These are phyloP conservation scores for Galaxea fascicularis DNA, from an alignment of 92 coral and sea anemone species.

Conservation along the genomic window DNA sequence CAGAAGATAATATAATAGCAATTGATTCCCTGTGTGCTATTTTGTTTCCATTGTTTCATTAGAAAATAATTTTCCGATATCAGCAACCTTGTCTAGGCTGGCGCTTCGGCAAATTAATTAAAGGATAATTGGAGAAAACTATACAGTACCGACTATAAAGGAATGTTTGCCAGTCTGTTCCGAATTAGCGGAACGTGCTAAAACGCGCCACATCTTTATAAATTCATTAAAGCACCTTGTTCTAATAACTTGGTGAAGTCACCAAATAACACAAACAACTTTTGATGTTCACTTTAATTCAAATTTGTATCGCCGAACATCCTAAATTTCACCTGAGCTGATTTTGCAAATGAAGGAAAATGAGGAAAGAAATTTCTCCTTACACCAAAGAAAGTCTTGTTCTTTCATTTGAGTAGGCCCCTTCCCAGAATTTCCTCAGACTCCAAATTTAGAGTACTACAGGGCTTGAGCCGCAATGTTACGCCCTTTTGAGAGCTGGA, in stretches of 20 bases:
- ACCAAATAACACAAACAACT: neutral
- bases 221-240: neutral
- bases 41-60: neutral
- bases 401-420: no score
- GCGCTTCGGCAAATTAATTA: slow-evolving; percentile 33
- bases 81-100: neutral
- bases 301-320: no score
- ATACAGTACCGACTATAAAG: slow-evolving; percentile 8
- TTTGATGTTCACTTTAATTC: no score
- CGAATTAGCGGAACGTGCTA: neutral
- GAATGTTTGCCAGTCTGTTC: slow-evolving; percentile 9
- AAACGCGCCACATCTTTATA: slow-evolving; percentile 16
- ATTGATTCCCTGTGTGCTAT: neutral
- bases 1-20: neutral
- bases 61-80: slow-evolving; percentile 3
- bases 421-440: no score
- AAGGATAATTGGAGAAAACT: slow-evolving; percentile 36
- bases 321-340: no score
- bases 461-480: no score
- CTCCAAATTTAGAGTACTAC: no score
- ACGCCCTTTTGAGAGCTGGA: no score
- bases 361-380: no score
- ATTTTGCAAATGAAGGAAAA: no score
- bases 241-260: neutral
- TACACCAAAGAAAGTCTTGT: no score